A percentile compares a stretch with the other conserved stretches of the same genome.
Evolutionary conservation across 2,113 vertebrate genomes (phyloP).

Genomic region (Peromyscus californicus): DNA sequence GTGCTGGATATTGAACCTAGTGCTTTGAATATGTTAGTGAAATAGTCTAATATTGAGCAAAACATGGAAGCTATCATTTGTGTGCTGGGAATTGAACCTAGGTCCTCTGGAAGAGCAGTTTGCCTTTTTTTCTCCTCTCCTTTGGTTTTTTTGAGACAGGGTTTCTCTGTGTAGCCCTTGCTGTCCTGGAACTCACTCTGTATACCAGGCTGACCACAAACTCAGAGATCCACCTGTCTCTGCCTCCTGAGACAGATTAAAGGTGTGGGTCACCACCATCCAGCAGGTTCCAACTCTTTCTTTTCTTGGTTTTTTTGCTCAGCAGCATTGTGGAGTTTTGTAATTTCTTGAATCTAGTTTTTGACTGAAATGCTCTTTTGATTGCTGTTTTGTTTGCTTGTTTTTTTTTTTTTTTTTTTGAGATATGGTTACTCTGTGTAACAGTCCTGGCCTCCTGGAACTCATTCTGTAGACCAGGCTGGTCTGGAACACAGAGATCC

Average conservation of each 20-base stretch:
- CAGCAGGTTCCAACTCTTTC: not conserved
- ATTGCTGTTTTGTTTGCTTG: not conserved
- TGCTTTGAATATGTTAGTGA: not conserved
- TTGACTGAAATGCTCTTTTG: not conserved
- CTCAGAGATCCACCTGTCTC: not conserved
- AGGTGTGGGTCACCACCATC: not conserved
- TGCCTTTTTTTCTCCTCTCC: not conserved
- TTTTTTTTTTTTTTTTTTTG: too few species aligned
- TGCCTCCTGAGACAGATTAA: not conserved
- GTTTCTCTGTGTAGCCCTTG: not conserved
- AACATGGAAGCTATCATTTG: not conserved
- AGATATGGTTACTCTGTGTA: too few species aligned
- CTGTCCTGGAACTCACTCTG: not conserved
- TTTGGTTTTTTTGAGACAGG: not conserved
- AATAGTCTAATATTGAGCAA: not conserved
- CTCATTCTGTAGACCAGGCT: too few species aligned
- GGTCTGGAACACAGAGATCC: too few species aligned
- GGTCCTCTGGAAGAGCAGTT: not conserved
- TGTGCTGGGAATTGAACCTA: not conserved
- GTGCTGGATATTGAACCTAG: not conserved
- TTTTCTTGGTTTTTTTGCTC: not conserved
- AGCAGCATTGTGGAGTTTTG: not conserved
- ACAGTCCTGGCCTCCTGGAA: too few species aligned
- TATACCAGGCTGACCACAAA: not conserved
- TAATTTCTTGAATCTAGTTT: conserved; percentile 5